Percentiles rank a stretch among this genome's conserved stretches.
Evolutionary conservation across 2,113 vertebrate genomes (phyloP).

Genomic region (Kryptolebias marmoratus): DNA sequence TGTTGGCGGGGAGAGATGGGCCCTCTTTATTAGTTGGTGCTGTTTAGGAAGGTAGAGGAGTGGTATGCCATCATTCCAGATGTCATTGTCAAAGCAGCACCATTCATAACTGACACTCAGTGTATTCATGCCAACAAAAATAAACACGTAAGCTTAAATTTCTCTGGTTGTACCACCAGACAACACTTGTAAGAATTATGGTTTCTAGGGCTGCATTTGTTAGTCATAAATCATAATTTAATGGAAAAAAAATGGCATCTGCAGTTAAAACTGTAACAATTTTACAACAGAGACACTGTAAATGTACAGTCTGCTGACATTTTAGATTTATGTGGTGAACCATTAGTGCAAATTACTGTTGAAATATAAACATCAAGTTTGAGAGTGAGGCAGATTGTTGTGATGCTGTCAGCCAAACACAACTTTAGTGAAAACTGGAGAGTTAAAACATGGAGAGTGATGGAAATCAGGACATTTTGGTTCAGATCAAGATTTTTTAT

Average conservation of each 20-base stretch:
- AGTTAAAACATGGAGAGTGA: too few species aligned
- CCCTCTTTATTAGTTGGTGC: slow-evolving; percentile 53
- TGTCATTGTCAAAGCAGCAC: slow-evolving; percentile 61
- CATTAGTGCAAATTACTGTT: slow-evolving; percentile 34
- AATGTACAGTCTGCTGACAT: slow-evolving; percentile 25
- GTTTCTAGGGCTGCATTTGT: slow-evolving; percentile 27
- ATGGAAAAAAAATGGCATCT: slow-evolving; percentile 26
- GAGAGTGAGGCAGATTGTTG: too few species aligned
- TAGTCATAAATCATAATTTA: slow-evolving; percentile 55
- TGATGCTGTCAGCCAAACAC: too few species aligned
- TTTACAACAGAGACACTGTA: slow-evolving; percentile 19
- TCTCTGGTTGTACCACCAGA: slow-evolving; percentile 31
- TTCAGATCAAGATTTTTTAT: too few species aligned
- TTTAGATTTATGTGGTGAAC: slow-evolving; percentile 43
- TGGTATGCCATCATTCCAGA: slow-evolving; percentile 68
- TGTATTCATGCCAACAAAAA: slow-evolving; percentile 56
- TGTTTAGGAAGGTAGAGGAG: slow-evolving; percentile 65
- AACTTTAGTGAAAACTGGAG: too few species aligned
- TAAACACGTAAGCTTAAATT: slow-evolving; percentile 45
- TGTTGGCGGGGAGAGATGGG: slow-evolving; percentile 60
- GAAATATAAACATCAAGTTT: slow-evolving; percentile 10
- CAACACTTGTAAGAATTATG: slow-evolving; percentile 27
- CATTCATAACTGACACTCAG: slow-evolving; percentile 51
- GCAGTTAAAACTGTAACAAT: slow-evolving; percentile 34
- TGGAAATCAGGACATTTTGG: too few species aligned